Evolutionary conservation across 2,113 vertebrate genomes (phyloP).

Genomic region (Mesitornis unicolor): DNA sequence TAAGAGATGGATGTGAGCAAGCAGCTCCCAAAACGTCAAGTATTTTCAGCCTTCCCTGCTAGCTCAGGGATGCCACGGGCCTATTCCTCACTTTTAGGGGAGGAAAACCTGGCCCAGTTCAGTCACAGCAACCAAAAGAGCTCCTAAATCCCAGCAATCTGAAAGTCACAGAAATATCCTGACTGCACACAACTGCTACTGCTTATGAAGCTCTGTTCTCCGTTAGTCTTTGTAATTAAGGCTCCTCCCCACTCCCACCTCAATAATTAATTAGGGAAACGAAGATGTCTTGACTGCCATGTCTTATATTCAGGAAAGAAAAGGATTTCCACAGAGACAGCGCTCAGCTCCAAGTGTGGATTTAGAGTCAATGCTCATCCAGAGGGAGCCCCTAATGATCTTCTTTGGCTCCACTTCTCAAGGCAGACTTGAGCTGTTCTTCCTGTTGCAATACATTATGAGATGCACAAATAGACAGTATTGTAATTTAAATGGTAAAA

Average conservation of each 20-base stretch:
- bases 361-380: not conserved
- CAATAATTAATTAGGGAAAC: not conserved
- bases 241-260: not conserved
- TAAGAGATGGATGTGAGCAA: not conserved
- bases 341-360: not conserved
- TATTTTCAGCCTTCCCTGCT: too few relatives aligned
- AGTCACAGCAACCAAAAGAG: not conserved
- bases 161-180: not conserved
- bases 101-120: not conserved
- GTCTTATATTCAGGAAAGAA: not conserved
- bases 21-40: not conserved
- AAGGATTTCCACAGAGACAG: not conserved
- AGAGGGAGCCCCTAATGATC: not conserved
- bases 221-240: not conserved
- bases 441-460: not conserved
- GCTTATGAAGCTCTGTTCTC: not conserved
- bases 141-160: not conserved
- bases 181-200: not conserved
- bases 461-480: too few relatives aligned
- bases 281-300: not conserved
- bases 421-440: not conserved
- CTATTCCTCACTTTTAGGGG: not conserved
- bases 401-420: not conserved
- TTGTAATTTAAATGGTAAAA: too few relatives aligned
- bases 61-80: rapidly evolving